These are phyloP conservation scores for Lomographa bimaculata DNA, from an alignment of 2,888 invertebrate species.

Conservation along the genomic window DNA sequence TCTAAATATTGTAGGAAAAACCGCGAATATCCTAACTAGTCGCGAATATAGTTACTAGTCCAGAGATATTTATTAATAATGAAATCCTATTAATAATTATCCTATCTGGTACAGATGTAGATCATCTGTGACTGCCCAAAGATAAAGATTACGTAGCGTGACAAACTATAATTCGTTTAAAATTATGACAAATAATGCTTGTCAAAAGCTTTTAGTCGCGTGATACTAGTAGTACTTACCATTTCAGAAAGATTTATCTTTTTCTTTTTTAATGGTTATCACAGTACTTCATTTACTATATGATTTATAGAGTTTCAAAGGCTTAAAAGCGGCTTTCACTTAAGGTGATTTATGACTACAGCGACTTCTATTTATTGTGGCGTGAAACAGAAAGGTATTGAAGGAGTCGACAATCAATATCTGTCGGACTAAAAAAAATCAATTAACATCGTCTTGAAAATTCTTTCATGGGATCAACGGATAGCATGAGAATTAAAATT, in stretches of 20 bases:
- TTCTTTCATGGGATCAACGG: conserved; percentile 71
- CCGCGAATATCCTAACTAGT: too few relatives aligned
- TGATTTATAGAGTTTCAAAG: conserved; percentile 67
- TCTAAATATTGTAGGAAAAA: too few relatives aligned
- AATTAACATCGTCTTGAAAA: conserved; percentile 66
- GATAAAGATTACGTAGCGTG: too few relatives aligned
- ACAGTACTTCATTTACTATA: conserved; percentile 56
- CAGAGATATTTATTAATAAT: too few relatives aligned
- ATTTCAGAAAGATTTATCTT: conserved; percentile 5
- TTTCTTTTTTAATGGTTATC: conserved; percentile 38
- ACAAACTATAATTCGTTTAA: too few relatives aligned
- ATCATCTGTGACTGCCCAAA: too few relatives aligned
- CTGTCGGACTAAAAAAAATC: conserved; percentile 73
- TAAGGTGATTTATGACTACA: conserved; percentile 70
- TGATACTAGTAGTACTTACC: not conserved
- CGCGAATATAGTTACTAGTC: too few relatives aligned
- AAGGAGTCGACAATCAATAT: conserved; percentile 71
- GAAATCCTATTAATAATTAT: too few relatives aligned
- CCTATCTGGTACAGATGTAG: too few relatives aligned
- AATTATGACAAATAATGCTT: too few relatives aligned
- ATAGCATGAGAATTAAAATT: conserved; percentile 70
- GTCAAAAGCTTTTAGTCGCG: not conserved
- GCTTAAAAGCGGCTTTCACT: conserved; percentile 67
- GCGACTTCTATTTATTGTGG: conserved; percentile 58
- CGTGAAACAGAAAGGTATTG: conserved; percentile 72